Base-by-base conservation (phyloP, 2,797 vertebrate species). In the Xyrichtys novacula region DNA sequence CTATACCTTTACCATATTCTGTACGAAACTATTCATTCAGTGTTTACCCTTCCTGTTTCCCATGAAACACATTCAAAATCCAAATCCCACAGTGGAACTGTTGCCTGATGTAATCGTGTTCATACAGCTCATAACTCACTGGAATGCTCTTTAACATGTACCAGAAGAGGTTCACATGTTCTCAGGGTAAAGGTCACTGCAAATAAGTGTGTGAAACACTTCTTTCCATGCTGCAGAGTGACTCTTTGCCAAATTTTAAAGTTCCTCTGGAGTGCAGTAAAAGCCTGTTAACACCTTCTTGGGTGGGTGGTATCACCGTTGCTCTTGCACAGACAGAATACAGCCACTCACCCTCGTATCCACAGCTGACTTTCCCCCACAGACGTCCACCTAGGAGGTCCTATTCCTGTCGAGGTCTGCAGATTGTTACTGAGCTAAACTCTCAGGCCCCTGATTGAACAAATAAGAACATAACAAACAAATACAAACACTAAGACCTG, bases 121-220 rank as follows among this genome's bases (percentile, higher is more conserved):
- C 34, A 31, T 29, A 25, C 36, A 6, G 32, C 9, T 48, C 32
- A 53, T n/a, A 31, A 20, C 23, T 17, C 9, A 1, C 60, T 60
- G 72, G 77, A 84, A 78, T 78, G 79, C 62, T 82, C n/a, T 78
- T 72, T 39, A 74, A 44, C 50, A 26, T 22, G 4, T 8, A 71
- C 20, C 25, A 46, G 40, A 49, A 40, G 17, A 54, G 29, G 1
- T 15, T 55, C 23, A 10, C 29, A 15, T 58, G 67, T 70, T 54
- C n/a, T 16, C 0, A 32, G 68, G 75, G 12, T 23, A 71, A 71
- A 81, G 73, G 81, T 84, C 71, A 64, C 6, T n/a, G 38, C 20
- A 22, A 62, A 39, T 38, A 46, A 54, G 34, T 29, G 39, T 57
- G 32, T 57, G 56, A 52, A 74, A 44, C 34, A 32, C 32, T 2